These are phyloP conservation scores for Aurelia aurita complex sp. Pacific DNA, from an alignment of 30 jellyfish, hydroid and myxozoan genomes.

Conservation along the genomic window DNA sequence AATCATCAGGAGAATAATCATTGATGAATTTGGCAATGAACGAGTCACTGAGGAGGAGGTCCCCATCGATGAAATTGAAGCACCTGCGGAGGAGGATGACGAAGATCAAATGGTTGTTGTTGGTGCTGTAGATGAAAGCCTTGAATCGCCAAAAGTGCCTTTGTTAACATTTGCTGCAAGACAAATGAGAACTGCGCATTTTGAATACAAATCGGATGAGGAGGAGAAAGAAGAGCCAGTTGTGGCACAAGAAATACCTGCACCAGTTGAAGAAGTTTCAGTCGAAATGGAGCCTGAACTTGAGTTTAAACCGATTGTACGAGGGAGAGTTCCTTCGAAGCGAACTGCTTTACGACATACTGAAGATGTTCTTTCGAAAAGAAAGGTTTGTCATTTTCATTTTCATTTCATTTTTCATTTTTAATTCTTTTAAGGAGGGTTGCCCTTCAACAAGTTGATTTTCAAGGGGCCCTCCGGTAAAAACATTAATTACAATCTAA, in stretches of 20 bases:
- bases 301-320: slow-evolving; percentile 25
- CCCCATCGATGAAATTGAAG: slow-evolving; percentile 68
- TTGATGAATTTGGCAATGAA: slow-evolving; percentile 80
- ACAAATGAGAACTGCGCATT: slow-evolving; percentile 51
- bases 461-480: too few relatives aligned
- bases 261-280: background rate
- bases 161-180: slow-evolving; percentile 7
- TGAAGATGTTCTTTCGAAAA: slow-evolving; percentile 8
- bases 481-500: too few relatives aligned
- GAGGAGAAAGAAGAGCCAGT: slow-evolving; percentile 21
- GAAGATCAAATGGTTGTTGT: slow-evolving; percentile 63
- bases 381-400: slow-evolving; percentile 8
- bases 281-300: slow-evolving; percentile 1
- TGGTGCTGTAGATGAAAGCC: slow-evolving; percentile 46
- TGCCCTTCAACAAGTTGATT: too few relatives aligned
- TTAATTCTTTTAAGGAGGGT: too few relatives aligned
- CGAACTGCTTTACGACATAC: slow-evolving; percentile 32
- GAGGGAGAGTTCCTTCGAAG: slow-evolving; percentile 1
- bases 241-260: background rate
- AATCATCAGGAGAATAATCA: slow-evolving; percentile 64
- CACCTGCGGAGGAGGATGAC: slow-evolving; percentile 57
- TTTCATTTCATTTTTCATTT: too few relatives aligned
- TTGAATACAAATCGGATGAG: slow-evolving; percentile 34
- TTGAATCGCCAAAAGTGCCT: slow-evolving; percentile 45
- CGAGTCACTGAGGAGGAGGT: slow-evolving; percentile 84